Conservation (phyloP, 2,797 vertebrate species). For the Chromobotia macracanthus region DNA sequence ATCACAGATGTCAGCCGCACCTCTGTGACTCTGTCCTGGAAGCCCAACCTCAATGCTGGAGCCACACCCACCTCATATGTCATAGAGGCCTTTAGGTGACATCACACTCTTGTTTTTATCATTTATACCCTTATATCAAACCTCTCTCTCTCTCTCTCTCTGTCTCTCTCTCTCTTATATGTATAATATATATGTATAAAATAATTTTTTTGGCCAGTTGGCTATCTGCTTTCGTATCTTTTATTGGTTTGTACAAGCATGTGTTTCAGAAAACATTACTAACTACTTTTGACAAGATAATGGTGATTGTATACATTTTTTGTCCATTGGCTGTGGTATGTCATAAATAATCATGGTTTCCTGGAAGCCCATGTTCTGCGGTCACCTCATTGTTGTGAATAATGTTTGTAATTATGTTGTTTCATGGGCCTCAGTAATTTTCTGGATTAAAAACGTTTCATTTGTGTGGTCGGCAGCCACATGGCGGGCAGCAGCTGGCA, state of each 20-base stretch:
- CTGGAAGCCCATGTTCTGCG: constrained; percentile 8
- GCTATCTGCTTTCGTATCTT: not conserved
- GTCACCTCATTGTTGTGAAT: constrained; percentile 15
- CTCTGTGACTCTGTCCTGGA: constrained; percentile 90
- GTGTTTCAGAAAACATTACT: not conserved
- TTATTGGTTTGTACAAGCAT: not conserved
- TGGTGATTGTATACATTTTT: constrained; percentile 18
- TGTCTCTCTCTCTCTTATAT: too few relatives aligned
- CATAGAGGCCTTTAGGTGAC: constrained; percentile 95
- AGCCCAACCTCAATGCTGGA: constrained; percentile 92
- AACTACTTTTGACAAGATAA: constrained; percentile 18
- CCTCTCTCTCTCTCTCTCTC: too few relatives aligned
- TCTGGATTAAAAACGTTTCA: not conserved
- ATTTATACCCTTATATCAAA: too few relatives aligned
- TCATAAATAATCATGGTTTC: constrained; percentile 24
- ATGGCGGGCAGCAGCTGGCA: constrained; percentile 98
- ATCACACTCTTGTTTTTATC: constrained; percentile 11
- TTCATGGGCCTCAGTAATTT: constrained; percentile 11
- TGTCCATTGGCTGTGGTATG: constrained; percentile 1
- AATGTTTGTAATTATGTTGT: not conserved
- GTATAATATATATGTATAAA: too few relatives aligned
- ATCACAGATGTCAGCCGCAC: constrained; percentile 93
- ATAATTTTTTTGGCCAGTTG: not conserved
- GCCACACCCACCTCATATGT: constrained; percentile 97
- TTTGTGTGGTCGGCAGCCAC: constrained; percentile 78